phyloP scores from a whole-genome alignment of 2,888 invertebrate genomes.

The Neria commutata region DNA sequence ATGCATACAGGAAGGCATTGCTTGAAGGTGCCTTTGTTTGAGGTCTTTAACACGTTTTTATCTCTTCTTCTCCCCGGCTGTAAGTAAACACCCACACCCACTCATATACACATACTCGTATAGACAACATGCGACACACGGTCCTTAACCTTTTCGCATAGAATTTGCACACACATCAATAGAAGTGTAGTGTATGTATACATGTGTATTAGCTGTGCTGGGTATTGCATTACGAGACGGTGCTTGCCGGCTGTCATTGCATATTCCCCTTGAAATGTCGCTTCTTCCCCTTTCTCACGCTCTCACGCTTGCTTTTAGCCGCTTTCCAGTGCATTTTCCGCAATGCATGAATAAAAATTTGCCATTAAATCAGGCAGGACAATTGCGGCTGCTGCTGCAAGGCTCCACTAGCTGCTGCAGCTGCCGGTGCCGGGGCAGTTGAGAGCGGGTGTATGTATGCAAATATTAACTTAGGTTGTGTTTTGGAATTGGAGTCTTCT shows the following conservation, averaged over 20 bases:
- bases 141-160: constrained; percentile 41
- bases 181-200: no score
- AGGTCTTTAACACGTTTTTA: constrained; percentile 10
- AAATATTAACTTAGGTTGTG: constrained; percentile 61
- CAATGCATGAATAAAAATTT: constrained; percentile 26
- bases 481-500: constrained; percentile 60
- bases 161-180: no score
- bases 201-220: constrained; percentile 23
- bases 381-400: constrained; percentile 11
- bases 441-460: constrained; percentile 39
- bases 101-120: neutral
- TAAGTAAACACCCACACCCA: constrained; percentile 13
- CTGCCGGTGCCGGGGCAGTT: constrained; percentile 26
- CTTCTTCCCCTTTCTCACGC: constrained; percentile 2
- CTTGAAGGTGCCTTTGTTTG: neutral
- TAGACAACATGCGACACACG: constrained; percentile 16
- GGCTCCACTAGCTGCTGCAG: constrained; percentile 5
- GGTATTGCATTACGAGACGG: no score
- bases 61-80: neutral
- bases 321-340: constrained; percentile 27
- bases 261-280: constrained; percentile 13
- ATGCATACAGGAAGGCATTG: neutral
- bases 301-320: neutral
- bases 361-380: neutral
- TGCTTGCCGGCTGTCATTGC: neutral